A percentile compares a stretch with the other conserved stretches of the same genome.
phyloP scores from a whole-genome alignment of 2,888 invertebrate species.

The Doris montereyensis region DNA sequence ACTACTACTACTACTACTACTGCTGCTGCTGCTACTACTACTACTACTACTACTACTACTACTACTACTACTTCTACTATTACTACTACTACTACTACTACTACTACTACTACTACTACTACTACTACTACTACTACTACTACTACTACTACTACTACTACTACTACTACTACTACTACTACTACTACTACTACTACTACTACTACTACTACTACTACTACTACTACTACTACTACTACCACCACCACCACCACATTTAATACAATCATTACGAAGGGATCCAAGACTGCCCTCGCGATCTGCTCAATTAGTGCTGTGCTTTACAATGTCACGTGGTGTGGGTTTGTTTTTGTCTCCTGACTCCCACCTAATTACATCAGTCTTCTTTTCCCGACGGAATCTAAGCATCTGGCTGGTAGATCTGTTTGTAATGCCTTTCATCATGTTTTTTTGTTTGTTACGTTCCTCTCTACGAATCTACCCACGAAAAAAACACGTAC shows the following conservation, averaged over 20 bases:
- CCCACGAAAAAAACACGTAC: too few species aligned
- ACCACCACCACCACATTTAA: neutral
- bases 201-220: constrained; percentile 31
- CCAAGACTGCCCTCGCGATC: neutral
- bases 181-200: constrained; percentile 37
- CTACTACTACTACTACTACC: constrained; percentile 21
- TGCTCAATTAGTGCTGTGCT: neutral
- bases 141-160: constrained; percentile 43
- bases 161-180: constrained; percentile 38
- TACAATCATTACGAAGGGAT: constrained; percentile 4
- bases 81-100: constrained; percentile 34
- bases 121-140: constrained; percentile 34
- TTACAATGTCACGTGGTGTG: neutral
- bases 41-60: neutral
- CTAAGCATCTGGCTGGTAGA: too few species aligned
- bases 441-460: too few species aligned
- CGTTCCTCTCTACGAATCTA: too few species aligned
- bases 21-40: neutral
- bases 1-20: neutral
- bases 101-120: constrained; percentile 35
- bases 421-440: too few species aligned
- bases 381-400: too few species aligned
- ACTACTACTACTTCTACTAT: neutral
- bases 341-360: too few species aligned
- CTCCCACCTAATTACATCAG: too few species aligned